Percentiles rank a stretch among this genome's conserved stretches.
Conservation (phyloP, 2,888 invertebrate species). For the Cephus pygmeus region DNA sequence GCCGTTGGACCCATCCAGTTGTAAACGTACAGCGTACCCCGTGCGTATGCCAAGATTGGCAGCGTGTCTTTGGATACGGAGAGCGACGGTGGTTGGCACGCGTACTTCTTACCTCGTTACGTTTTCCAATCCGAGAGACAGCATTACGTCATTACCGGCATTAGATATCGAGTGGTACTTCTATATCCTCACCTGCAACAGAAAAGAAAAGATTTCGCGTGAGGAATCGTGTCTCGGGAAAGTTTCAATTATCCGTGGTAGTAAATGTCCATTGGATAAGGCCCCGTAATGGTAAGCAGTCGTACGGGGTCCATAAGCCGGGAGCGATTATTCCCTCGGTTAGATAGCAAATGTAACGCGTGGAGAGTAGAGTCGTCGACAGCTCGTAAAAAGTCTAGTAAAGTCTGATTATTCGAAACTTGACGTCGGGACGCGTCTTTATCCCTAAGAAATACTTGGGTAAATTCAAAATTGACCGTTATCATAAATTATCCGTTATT, state of each 20-base stretch:
- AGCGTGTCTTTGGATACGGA: not conserved
- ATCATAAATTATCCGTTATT: not conserved
- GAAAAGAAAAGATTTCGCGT: slow-evolving; percentile 45
- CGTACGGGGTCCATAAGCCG: not conserved
- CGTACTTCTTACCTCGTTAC: not conserved
- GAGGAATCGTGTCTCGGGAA: slow-evolving; percentile 45
- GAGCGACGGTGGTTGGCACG: not conserved
- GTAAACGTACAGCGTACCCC: not conserved
- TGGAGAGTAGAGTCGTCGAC: not conserved
- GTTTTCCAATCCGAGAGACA: not conserved
- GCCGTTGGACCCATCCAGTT: not conserved
- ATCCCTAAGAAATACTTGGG: not conserved
- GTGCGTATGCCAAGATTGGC: not conserved
- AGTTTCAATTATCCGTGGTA: slow-evolving; percentile 50
- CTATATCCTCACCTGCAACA: slow-evolving; percentile 46
- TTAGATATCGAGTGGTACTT: not conserved
- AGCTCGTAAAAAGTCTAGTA: not conserved
- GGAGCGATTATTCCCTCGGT: not conserved
- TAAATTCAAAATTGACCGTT: not conserved
- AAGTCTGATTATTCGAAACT: not conserved
- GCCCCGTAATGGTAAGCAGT: not conserved
- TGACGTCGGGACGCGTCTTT: not conserved
- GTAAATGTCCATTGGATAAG: slow-evolving; percentile 40
- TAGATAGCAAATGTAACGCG: not conserved
- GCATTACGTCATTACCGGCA: not conserved